phyloP scores from a whole-genome alignment of 1,140 invertebrate species.

The Pogonognathellus flavescens region DNA sequence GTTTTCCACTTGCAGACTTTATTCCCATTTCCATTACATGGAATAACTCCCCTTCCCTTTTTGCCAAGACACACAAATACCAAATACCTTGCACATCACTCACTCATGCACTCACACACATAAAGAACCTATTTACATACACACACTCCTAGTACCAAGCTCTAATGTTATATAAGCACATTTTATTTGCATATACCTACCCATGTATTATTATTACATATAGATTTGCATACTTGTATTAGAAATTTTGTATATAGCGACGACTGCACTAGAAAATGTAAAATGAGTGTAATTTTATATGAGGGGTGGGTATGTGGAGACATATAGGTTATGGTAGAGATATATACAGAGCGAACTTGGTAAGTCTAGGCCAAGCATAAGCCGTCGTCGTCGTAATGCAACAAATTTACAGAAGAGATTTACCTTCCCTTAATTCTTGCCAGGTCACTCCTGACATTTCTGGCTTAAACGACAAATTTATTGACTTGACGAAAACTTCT shows the following conservation, averaged over 20 bases:
- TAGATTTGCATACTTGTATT: no score
- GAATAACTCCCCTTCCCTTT: constrained; percentile 17
- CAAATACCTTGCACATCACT: background rate
- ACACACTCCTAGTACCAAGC: background rate
- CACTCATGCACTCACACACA: background rate
- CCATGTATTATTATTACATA: no score
- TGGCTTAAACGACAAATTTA: constrained; percentile 27
- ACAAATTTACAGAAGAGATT: no score
- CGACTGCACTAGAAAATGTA: no score
- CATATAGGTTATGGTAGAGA: no score
- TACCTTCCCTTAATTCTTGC: constrained; percentile 8
- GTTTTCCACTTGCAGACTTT: constrained; percentile 8
- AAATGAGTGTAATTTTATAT: no score
- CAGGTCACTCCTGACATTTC: constrained; percentile 39
- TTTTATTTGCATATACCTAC: no score
- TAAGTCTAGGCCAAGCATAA: constrained; percentile 12
- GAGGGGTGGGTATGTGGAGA: no score
- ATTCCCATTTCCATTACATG: constrained; percentile 16
- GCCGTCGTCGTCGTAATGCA: background rate
- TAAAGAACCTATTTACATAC: background rate
- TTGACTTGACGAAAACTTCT: constrained; percentile 19
- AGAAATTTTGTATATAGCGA: no score
- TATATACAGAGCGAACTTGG: no score
- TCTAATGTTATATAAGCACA: no score
- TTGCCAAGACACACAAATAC: constrained; percentile 19